Conservation (phyloP, 2,113 vertebrate genomes). For the Prunella fulvescens region DNA sequence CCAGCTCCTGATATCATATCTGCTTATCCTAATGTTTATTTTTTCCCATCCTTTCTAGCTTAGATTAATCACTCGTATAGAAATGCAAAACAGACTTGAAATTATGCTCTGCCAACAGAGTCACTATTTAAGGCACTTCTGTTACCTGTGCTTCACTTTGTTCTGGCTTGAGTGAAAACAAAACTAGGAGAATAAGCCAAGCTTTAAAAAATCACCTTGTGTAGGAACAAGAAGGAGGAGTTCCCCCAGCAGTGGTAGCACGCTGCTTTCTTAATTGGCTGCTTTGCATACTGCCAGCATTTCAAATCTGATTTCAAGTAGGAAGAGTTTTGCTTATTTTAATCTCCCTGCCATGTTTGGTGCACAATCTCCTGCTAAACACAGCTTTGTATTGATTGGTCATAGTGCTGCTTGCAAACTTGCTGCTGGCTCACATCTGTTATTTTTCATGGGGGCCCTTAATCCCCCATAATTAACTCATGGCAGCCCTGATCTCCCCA, state of each 20-base stretch:
- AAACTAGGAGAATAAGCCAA: not conserved
- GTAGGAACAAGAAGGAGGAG: not conserved
- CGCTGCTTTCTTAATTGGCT: not conserved
- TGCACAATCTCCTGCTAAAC: not conserved
- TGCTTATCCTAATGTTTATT: constrained; percentile 44
- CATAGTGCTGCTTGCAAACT: constrained; percentile 1
- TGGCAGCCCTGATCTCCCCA: not conserved
- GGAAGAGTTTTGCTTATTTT: not conserved
- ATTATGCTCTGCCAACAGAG: not conserved
- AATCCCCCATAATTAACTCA: not conserved
- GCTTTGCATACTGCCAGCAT: not conserved
- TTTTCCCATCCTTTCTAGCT: constrained; percentile 47
- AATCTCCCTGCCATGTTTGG: constrained; percentile 5
- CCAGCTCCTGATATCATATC: constrained; percentile 31
- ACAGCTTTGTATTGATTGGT: not conserved
- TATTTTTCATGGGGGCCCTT: not conserved
- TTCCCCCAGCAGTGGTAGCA: not conserved
- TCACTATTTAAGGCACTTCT: not conserved
- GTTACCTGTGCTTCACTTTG: not conserved
- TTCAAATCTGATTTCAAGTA: not conserved
- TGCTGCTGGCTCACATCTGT: constrained; percentile 21
- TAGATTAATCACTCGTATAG: not conserved
- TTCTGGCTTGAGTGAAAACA: not conserved
- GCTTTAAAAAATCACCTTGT: not conserved
- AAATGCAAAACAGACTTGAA: not conserved